Evolutionary conservation across 2,797 vertebrate genomes (phyloP).

Genomic region (Borostomias antarcticus): DNA sequence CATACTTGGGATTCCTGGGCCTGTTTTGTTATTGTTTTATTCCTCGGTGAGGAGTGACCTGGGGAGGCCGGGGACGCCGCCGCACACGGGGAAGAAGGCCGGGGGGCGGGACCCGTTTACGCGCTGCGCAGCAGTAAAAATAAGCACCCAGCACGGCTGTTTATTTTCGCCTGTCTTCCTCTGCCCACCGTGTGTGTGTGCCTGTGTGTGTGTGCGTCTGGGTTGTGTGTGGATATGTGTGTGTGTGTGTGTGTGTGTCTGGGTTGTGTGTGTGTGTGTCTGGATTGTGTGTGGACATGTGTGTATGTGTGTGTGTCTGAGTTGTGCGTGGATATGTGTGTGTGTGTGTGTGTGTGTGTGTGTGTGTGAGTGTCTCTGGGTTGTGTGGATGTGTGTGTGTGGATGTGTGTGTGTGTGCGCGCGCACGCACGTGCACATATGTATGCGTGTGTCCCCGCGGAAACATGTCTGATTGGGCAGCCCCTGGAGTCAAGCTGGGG

Average conservation of each 20-base stretch:
- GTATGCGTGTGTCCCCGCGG: conserved; percentile 7
- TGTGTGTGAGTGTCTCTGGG: conserved; percentile 1
- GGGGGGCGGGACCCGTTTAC: conserved; percentile 36
- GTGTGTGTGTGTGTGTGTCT: conserved; percentile 12
- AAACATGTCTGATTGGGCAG: conserved; percentile 37
- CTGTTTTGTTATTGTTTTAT: conserved; percentile 56
- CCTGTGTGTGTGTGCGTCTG: conserved; percentile 5
- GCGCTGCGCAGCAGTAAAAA: conserved; percentile 45
- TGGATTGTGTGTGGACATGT: neutral
- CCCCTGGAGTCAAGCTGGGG: conserved; percentile 26
- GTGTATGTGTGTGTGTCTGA: conserved; percentile 10
- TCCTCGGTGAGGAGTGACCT: conserved; percentile 43
- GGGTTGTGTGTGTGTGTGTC: neutral
- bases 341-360: too few relatives aligned
- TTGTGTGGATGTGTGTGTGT: neutral
- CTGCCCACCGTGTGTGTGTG: conserved; percentile 27
- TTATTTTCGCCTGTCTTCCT: conserved; percentile 51
- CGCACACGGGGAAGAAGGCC: conserved; percentile 18
- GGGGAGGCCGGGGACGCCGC: conserved; percentile 15
- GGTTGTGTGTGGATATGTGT: neutral
- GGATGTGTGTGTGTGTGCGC: too few relatives aligned
- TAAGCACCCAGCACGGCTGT: conserved; percentile 46
- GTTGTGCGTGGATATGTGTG: conserved; percentile 20
- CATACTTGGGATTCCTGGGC: conserved; percentile 53
- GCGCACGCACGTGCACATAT: neutral